Percentiles rank a stretch among this genome's conserved stretches.
Evolutionary conservation across 2,888 invertebrate species (phyloP).

Genomic region (Elysia crispata): DNA sequence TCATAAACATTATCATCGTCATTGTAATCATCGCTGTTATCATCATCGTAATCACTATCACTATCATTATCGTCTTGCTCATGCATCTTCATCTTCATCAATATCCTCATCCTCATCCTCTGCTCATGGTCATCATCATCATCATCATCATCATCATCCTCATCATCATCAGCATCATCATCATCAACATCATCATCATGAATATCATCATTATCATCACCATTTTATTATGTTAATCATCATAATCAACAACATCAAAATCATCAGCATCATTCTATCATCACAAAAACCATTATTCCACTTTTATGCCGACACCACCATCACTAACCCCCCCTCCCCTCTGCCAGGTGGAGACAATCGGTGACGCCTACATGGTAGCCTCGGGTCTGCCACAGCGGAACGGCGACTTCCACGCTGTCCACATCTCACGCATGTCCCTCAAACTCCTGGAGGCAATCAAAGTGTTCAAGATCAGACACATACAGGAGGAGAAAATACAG

Average conservation of each 20-base stretch:
- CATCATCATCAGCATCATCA: no score
- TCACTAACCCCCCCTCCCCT: neutral
- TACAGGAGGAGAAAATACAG: slow-evolving; percentile 16
- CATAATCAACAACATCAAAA: no score
- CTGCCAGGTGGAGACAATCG: slow-evolving; percentile 17
- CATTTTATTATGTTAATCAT: no score
- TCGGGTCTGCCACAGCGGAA: slow-evolving; percentile 16
- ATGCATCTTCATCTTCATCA: neutral
- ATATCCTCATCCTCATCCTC: no score
- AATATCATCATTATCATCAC: no score
- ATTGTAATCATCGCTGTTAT: neutral
- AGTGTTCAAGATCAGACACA: slow-evolving; percentile 31
- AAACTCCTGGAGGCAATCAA: slow-evolving; percentile 14
- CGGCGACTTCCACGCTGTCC: neutral
- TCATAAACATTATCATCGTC: neutral
- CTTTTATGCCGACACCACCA: no score
- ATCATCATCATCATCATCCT: no score
- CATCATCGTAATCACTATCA: neutral
- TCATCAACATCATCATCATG: no score
- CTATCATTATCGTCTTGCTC: neutral
- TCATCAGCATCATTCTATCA: no score
- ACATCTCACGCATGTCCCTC: slow-evolving; percentile 17
- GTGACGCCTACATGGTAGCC: slow-evolving; percentile 25
- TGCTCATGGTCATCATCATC: no score
- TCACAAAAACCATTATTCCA: no score